Percentiles rank a stretch among this genome's conserved stretches.
Evolutionary conservation across 2,113 vertebrate genomes (phyloP).

Genomic region (Rhadina sibilatrix): DNA sequence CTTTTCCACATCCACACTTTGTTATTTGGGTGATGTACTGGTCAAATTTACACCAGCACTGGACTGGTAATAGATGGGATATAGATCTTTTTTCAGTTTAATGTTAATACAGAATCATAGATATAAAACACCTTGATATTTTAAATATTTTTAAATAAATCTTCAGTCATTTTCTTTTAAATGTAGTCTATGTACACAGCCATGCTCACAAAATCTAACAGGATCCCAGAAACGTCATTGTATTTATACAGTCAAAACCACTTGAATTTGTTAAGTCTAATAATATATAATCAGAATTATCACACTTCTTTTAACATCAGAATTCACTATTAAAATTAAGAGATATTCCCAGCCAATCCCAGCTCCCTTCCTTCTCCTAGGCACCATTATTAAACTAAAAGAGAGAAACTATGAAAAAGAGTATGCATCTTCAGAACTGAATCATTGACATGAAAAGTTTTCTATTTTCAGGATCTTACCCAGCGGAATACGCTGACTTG

Average conservation of each 20-base stretch:
- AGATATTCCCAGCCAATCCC: not conserved
- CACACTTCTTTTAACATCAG: not conserved
- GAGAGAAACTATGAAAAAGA: not conserved
- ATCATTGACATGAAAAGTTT: not conserved
- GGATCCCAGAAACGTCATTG: not conserved
- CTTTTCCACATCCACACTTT: not conserved
- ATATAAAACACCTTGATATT: not conserved
- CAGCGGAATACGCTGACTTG: not conserved
- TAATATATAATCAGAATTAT: not conserved
- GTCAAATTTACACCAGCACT: not conserved
- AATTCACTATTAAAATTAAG: not conserved
- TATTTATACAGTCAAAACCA: not conserved
- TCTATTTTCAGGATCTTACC: not conserved
- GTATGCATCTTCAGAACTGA: not conserved
- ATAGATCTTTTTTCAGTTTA: not conserved
- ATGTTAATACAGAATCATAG: not conserved
- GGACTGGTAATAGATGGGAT: not conserved
- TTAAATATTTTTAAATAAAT: not conserved
- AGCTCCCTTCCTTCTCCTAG: not conserved
- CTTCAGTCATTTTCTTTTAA: not conserved
- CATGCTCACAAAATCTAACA: not conserved
- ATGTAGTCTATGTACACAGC: not conserved
- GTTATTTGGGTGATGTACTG: not conserved
- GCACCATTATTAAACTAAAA: not conserved
- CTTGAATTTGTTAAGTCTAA: not conserved